Evolutionary conservation across 1,140 invertebrate genomes (phyloP).

Genomic region (Drosophila dunni): DNA sequence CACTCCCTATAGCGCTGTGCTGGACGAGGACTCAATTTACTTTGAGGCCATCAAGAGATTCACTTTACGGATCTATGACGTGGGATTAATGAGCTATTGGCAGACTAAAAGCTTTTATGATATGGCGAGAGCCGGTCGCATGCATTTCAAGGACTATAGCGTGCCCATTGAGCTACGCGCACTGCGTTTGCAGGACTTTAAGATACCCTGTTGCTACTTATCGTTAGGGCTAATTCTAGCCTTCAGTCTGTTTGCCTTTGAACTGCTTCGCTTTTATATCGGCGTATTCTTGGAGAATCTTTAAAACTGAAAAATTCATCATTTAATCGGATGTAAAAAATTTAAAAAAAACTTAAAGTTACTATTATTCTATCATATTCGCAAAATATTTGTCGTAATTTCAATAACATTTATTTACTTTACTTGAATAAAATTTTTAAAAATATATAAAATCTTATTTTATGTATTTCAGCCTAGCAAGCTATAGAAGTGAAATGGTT

Average conservation of each 20-base stretch:
- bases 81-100: conserved; percentile 47
- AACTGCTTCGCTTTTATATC: conserved; percentile 58
- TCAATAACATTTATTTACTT: too few relatives aligned
- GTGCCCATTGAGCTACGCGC: not conserved
- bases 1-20: conserved; percentile 23
- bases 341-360: not conserved
- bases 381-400: too few relatives aligned
- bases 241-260: conserved; percentile 33
- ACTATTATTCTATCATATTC: too few relatives aligned
- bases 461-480: too few relatives aligned
- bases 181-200: conserved; percentile 35
- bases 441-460: too few relatives aligned
- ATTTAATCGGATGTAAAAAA: not conserved
- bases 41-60: conserved; percentile 20
- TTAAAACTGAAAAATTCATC: conserved; percentile 33
- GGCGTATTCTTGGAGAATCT: conserved; percentile 54
- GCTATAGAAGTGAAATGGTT: too few relatives aligned
- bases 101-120: conserved; percentile 52
- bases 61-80: conserved; percentile 15
- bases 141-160: conserved; percentile 65
- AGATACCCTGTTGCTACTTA: conserved; percentile 11
- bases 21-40: conserved; percentile 53
- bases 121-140: conserved; percentile 56
- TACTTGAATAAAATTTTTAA: too few relatives aligned
- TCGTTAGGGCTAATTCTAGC: conserved; percentile 32